Evolutionary conservation across 2,888 invertebrate genomes (phyloP).

Genomic region (Alentia gelatinosa): DNA sequence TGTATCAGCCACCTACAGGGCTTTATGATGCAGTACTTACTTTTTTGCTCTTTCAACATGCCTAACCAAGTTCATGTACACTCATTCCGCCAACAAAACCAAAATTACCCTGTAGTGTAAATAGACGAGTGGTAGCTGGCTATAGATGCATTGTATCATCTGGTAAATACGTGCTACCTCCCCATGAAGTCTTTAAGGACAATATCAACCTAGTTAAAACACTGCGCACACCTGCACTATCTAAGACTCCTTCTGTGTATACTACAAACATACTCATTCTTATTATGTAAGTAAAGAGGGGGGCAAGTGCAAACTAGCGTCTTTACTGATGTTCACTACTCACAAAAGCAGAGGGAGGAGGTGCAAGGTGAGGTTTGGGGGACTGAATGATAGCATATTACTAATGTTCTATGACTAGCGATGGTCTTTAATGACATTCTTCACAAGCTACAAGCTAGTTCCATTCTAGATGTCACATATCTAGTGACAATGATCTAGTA

Average conservation of each 20-base stretch:
- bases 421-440: no score
- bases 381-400: no score
- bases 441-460: no score
- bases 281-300: neutral
- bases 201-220: neutral
- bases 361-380: no score
- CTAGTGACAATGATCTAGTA: no score
- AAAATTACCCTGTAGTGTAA: neutral
- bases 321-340: neutral
- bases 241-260: neutral
- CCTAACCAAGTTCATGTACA: slow-evolving; percentile 13
- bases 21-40: neutral
- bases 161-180: neutral
- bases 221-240: neutral
- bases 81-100: slow-evolving; percentile 10
- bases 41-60: neutral
- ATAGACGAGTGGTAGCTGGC: neutral
- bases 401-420: no score
- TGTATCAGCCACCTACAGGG: neutral
- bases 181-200: neutral
- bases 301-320: neutral
- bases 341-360: neutral
- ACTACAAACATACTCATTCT: neutral
- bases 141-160: neutral
- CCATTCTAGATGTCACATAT: no score